A percentile compares a stretch with the other conserved stretches of the same genome.
These are phyloP conservation scores for Masnerella sp. DNA, from an alignment of 2,888 invertebrate species.

Conservation along the genomic window DNA sequence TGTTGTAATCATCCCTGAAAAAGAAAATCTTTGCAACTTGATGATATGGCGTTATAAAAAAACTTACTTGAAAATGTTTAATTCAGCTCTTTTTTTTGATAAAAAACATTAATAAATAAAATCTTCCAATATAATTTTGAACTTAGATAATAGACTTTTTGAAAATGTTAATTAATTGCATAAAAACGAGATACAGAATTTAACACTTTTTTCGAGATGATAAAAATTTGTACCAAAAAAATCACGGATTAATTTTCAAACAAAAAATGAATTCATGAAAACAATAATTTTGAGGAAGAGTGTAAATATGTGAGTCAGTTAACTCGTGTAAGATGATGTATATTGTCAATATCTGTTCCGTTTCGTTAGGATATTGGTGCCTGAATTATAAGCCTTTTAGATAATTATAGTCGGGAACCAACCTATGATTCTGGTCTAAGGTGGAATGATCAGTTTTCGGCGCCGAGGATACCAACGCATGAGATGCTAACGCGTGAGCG, in stretches of 20 bases:
- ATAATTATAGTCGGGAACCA: conserved; percentile 64
- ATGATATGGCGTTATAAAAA: too few relatives aligned
- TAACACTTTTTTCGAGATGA: too few relatives aligned
- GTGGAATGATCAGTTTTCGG: conserved; percentile 85
- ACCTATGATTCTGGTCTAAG: conserved; percentile 86
- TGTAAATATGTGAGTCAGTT: background rate
- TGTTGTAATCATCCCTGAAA: too few relatives aligned
- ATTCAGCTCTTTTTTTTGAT: too few relatives aligned
- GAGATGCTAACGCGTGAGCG: conserved; percentile 87
- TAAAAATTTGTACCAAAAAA: background rate
- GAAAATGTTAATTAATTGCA: too few relatives aligned
- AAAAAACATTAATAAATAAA: too few relatives aligned
- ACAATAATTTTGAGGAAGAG: background rate
- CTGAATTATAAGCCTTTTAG: conserved; percentile 16
- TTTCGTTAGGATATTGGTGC: conserved; percentile 14
- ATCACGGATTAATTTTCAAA: background rate
- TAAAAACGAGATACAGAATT: too few relatives aligned
- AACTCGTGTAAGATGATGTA: too few relatives aligned
- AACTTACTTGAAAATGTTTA: too few relatives aligned
- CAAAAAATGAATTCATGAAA: background rate
- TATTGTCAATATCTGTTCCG: conserved; percentile 8
- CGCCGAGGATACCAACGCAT: conserved; percentile 87
- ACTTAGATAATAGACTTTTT: too few relatives aligned
- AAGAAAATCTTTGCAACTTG: too few relatives aligned
- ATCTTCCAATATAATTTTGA: too few relatives aligned